Evolutionary conservation across 2,113 vertebrate genomes (phyloP).

Genomic region (Mustela lutreola): DNA sequence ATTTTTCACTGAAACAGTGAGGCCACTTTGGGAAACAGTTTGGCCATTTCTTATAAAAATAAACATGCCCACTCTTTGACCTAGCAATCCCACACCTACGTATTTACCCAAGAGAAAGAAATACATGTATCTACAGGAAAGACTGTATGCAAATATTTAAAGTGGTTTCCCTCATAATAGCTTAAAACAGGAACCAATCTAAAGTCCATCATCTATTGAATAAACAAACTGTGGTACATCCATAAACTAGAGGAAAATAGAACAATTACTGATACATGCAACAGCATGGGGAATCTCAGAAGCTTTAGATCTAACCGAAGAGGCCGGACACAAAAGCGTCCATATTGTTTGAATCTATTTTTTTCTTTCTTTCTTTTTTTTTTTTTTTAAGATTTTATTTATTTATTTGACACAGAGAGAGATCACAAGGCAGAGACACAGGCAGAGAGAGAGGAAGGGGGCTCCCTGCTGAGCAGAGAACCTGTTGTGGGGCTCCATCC

Average conservation of each 20-base stretch:
- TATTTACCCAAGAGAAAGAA: conserved; percentile 45
- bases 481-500: no score
- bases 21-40: not conserved
- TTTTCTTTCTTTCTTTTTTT: no score
- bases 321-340: not conserved
- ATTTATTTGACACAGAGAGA: no score
- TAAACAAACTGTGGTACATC: not conserved
- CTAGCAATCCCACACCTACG: not conserved
- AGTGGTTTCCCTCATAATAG: not conserved
- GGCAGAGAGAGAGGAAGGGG: no score
- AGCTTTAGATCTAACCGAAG: not conserved
- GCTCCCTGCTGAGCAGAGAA: no score
- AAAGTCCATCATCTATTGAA: not conserved
- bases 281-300: not conserved
- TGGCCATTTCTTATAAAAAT: conserved; percentile 20
- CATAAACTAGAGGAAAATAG: not conserved
- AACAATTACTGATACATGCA: not conserved
- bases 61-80: not conserved
- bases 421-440: no score
- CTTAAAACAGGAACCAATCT: not conserved
- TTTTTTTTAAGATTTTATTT: no score
- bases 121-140: not conserved
- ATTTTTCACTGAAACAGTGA: conserved; percentile 2
- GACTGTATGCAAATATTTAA: not conserved
- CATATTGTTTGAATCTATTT: not conserved